Base-by-base conservation (phyloP, 2,888 invertebrate genomes). In the Cantharis nigra region DNA sequence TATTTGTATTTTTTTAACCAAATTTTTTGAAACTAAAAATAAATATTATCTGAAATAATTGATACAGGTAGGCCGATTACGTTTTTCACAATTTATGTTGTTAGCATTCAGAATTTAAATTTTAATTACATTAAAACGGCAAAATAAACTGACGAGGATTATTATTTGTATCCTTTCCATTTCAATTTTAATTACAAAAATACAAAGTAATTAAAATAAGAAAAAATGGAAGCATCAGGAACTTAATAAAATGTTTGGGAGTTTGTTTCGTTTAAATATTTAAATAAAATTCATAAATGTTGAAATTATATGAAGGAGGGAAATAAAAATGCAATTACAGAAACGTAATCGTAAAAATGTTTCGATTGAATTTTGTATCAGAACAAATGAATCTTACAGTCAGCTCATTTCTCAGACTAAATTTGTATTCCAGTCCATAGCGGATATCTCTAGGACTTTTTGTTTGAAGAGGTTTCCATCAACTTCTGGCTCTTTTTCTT, bases 291-390 rank as follows among this genome's bases (percentile, higher is more conserved):
- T 3, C 9, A 20, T 13, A 65, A 67, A 18, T 26, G 20, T 23
- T 11, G 7, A 13, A 26, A 67, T 23, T 23, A 69, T 70, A 20
- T 18, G 76, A 70, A 71, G 73, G 80, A 84, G 83, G 84, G 83
- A 85, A 85, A 85, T 85, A 85, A 84, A 84, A 85, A 84, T 84
- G 84, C 83, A 85, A 85, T 85, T 85, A 85, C 84, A 82, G 79
- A 83, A 84, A 85, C 84, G 82, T 84, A 84, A 85, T 85, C 85
- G 82, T 83, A 83, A 83, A 84, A 83, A 82, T 83, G 84, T 83
- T 84, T 83, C 84, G 83, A 85, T 85, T 82, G 78, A 72, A 78
- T 74, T 69, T 67, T 69, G 77, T 76, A 75, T 75, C 75, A 23
- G 77, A 69, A 79, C 76, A 76, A 80, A 76, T 79, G 77, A 77